Conservation (phyloP, 92 coral and sea anemone genomes). For the Metridium senile region DNA sequence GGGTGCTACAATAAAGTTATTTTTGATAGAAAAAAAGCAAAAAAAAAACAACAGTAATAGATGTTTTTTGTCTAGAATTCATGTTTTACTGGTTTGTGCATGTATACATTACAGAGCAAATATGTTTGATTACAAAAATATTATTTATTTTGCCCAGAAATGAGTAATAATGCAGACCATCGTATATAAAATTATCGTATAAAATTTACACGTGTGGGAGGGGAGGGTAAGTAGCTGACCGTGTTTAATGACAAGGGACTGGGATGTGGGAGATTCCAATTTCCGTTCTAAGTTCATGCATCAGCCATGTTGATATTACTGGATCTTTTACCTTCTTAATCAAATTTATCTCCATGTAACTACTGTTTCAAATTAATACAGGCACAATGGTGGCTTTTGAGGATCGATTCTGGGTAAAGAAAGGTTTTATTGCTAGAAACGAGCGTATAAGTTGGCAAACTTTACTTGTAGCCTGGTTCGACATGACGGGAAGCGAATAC, state of each 20-base stretch:
- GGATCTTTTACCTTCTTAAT: constrained; percentile 23
- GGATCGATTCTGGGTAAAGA: constrained; percentile 97
- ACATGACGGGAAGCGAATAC: constrained; percentile 19
- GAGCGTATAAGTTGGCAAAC: constrained; percentile 1
- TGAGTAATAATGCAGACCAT: too few relatives aligned
- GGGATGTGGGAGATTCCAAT: constrained; percentile 53
- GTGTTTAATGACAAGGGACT: constrained; percentile 35
- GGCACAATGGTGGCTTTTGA: constrained; percentile 88
- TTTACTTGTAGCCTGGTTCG: constrained; percentile 5
- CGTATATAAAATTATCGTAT: too few relatives aligned
- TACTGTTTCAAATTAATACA: neutral
- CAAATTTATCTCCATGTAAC: constrained; percentile 23
- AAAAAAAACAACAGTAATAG: too few relatives aligned
- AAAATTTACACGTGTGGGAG: constrained; percentile 4
- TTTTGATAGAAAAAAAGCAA: too few relatives aligned
- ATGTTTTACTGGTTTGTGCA: too few relatives aligned
- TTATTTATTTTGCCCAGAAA: too few relatives aligned
- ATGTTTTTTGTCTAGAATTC: too few relatives aligned
- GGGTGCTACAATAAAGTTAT: too few relatives aligned
- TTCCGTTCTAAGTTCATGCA: constrained; percentile 57
- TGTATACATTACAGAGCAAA: too few relatives aligned
- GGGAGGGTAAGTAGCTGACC: constrained; percentile 30
- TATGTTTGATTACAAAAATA: too few relatives aligned
- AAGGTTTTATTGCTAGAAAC: neutral
- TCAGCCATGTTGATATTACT: constrained; percentile 59